These are phyloP conservation scores for Furcifer pardalis DNA, from an alignment of 2,797 vertebrate genomes.

Conservation along the genomic window DNA sequence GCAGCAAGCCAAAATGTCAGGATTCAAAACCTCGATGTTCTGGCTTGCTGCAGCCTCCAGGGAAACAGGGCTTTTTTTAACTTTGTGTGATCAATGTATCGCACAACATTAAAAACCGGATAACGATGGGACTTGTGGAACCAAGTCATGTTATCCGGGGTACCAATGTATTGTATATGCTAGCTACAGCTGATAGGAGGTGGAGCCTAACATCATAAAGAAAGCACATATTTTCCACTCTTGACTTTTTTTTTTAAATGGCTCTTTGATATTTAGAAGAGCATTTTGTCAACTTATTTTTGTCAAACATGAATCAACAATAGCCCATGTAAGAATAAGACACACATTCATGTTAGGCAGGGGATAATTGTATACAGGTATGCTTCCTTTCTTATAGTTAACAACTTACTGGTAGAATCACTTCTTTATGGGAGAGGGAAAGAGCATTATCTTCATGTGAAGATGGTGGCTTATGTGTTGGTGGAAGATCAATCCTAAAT, in stretches of 20 bases:
- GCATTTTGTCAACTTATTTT: neutral
- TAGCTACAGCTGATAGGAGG: neutral
- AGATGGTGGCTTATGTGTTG: constrained; percentile 76
- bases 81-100: too few species aligned
- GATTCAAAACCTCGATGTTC: too few species aligned
- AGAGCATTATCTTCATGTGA: constrained; percentile 63
- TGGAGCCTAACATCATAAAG: neutral
- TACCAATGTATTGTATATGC: too few species aligned
- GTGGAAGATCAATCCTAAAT: constrained; percentile 79
- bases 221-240: neutral
- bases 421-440: constrained; percentile 69
- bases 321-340: neutral
- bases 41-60: too few species aligned
- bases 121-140: too few species aligned
- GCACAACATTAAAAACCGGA: too few species aligned
- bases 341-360: neutral
- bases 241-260: neutral
- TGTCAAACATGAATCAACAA: neutral
- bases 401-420: constrained; percentile 70
- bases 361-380: neutral
- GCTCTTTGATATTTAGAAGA: neutral
- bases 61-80: too few species aligned
- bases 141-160: too few species aligned
- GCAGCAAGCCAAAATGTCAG: too few species aligned
- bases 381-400: neutral